Evolutionary conservation across 2,797 vertebrate genomes (phyloP), one percentile per base, ranked within the genome.

Genomic region (Amazonetta brasiliensis): DNA sequence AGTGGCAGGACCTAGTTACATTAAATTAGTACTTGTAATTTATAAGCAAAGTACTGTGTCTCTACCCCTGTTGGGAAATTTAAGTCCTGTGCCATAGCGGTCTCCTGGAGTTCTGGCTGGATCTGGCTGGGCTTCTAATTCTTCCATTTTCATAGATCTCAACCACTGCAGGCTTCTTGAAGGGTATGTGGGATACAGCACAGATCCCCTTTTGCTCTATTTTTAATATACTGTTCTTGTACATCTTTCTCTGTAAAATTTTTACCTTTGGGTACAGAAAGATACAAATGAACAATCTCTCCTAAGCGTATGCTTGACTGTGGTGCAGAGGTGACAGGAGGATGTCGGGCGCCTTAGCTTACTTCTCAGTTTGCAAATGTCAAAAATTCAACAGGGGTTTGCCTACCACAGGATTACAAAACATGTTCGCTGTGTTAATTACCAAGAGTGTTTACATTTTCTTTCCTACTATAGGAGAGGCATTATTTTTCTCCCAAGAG

Each of bases 21-120:
- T 88, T 75, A 55, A 39, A 19, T 86, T 78, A 88, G 18, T 81
- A 30, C 31, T 30, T n/a, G 3, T 72, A 46, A 59, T 86, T 94
- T 37, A 60, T 60, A 63, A 81, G 22, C 31, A 71, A 92, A 84
- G 14, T 64, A 50, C 20, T 62, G 28, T 77, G 7, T 30, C 43
- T 73, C n/a, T 72, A 3, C 75, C 72, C 92, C 44, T 31, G 12
- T 3, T 66, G 44, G 37, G 25, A 92, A 92, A 79, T 89, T 46
- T 46, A 85, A 80, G 37, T 54, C 44, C 21, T 66, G 22, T 33
- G 31, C 31, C 25, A 31, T 78, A 86, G 55, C 56, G 21, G 22
- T 19, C 17, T 78, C 73, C 28, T 89, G 60, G 41, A 89, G 26
- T 55, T 87, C 68, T 83, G 21, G 16, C 71, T 72, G 15, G 31